Percentiles rank a stretch among this genome's conserved stretches.
phyloP scores from a whole-genome alignment of 2,888 invertebrate genomes.

The Zhengitettix transpicula region DNA sequence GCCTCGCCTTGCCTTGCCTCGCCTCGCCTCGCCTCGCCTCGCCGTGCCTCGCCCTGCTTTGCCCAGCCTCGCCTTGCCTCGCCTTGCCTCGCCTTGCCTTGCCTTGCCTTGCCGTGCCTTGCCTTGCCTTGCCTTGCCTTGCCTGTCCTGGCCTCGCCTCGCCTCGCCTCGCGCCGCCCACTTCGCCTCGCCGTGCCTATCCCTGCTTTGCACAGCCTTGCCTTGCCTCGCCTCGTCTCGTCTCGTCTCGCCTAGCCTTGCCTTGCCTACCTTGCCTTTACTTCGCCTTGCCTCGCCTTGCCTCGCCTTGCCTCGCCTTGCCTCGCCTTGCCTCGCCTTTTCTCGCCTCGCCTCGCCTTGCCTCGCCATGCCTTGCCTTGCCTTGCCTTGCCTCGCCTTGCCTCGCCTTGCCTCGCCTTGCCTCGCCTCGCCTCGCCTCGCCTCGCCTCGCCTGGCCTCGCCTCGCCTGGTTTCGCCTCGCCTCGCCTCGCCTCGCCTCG shows the following conservation, averaged over 20 bases:
- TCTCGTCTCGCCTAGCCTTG: neutral
- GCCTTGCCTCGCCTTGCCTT: neutral
- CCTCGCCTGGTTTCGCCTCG: neutral
- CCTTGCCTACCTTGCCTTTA: neutral
- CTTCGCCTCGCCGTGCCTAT: neutral
- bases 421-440: neutral
- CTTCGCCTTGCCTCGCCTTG: neutral
- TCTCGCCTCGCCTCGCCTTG: too few species aligned
- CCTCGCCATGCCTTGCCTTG: too few species aligned
- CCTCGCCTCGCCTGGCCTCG: neutral
- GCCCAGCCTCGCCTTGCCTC: neutral
- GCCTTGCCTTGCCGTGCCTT: neutral
- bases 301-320: neutral
- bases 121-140: neutral
- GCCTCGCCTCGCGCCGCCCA: neutral
- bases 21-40: neutral
- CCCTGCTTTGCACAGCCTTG: neutral
- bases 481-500: neutral
- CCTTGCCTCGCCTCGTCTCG: neutral
- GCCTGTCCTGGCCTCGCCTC: neutral
- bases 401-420: neutral
- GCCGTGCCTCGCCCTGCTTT: neutral
- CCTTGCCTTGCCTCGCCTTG: neutral
- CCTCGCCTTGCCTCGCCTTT: neutral
- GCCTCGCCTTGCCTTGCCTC: neutral